Evolutionary conservation across 1,140 invertebrate species (phyloP), one percentile per base, ranked within the genome.

Genomic region (Hyposmocoma kahamanoa): DNA sequence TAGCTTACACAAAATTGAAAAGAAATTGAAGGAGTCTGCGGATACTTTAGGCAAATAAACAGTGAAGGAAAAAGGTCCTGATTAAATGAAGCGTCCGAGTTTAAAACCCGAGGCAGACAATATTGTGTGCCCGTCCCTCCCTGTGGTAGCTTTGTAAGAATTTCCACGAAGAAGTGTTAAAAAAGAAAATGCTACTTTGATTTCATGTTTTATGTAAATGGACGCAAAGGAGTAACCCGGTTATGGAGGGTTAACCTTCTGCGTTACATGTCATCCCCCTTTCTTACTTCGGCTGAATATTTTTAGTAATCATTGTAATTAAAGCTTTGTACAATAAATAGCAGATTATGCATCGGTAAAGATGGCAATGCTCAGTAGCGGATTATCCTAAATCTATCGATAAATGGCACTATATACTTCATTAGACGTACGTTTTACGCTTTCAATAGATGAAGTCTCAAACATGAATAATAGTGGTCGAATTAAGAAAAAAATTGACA

Each of bases 21-120:
- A 47, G 47, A 49, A 49, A 48, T 59, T 50, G 56, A 38, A 59
- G 36, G 48, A 59, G 46, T 54, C 50, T 45, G 56, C 50, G 50
- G 58, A 59, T 62, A 60, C 52, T 62, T 57, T 49, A 49, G 48
- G 55, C 61, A 62, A 67, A 62, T 67, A 67, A 67, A 63, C 57
- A 62, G 47, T 56, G 56, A 59, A 59, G 62, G 57, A 51, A 61
- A 50, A 50, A 59, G 52, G 50, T 59, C 53, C 63, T 62, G 58
- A 64, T 64, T 62, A 64, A 68, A 68, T 64, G 61, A 64, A 62
- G 58, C 62, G 50, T 54, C 57, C 53, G 55, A 65, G 57, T 55
- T 62, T 56, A 59, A 57, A 62, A 59, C 52, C 50, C 42, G 49
- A 42, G 42, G 49, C 56, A 58, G 60, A 59, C 56, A 62, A 56